A percentile compares a stretch with the other conserved stretches of the same genome.
Evolutionary conservation across 2,888 invertebrate species (phyloP).

Genomic region (Lepidochitona cinerea): DNA sequence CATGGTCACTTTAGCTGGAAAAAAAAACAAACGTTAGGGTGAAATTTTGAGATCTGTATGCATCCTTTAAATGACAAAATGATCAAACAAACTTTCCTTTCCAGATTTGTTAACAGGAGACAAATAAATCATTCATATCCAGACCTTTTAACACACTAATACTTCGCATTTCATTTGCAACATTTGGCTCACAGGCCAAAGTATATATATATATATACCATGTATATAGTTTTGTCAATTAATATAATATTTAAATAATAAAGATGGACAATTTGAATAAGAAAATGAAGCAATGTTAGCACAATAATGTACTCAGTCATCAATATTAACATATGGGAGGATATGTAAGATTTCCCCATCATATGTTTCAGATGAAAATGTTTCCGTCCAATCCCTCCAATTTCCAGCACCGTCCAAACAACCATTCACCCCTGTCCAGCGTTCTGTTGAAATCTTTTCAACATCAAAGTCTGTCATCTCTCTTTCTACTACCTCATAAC

Average conservation of each 20-base stretch:
- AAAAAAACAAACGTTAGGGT: too few relatives aligned
- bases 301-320: slow-evolving; percentile 76
- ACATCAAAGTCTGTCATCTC: slow-evolving; percentile 55
- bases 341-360: slow-evolving; percentile 88
- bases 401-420: slow-evolving; percentile 72
- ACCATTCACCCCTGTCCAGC: slow-evolving; percentile 73
- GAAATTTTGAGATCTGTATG: too few relatives aligned
- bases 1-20: too few relatives aligned
- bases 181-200: neutral
- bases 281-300: neutral
- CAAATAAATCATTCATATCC: too few relatives aligned
- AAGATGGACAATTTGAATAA: too few relatives aligned
- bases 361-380: slow-evolving; percentile 81
- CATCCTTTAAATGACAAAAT: too few relatives aligned
- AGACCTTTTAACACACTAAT: slow-evolving; percentile 1
- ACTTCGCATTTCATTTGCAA: neutral
- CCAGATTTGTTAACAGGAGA: too few relatives aligned
- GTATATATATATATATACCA: neutral
- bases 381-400: slow-evolving; percentile 95
- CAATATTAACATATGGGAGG: slow-evolving; percentile 97
- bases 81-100: too few relatives aligned
- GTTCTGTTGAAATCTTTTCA: slow-evolving; percentile 63
- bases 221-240: too few relatives aligned
- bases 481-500: slow-evolving; percentile 71
- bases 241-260: too few relatives aligned